These are phyloP conservation scores for Chymomyza costata DNA, from an alignment of 1,140 invertebrate species.

Conservation along the genomic window DNA sequence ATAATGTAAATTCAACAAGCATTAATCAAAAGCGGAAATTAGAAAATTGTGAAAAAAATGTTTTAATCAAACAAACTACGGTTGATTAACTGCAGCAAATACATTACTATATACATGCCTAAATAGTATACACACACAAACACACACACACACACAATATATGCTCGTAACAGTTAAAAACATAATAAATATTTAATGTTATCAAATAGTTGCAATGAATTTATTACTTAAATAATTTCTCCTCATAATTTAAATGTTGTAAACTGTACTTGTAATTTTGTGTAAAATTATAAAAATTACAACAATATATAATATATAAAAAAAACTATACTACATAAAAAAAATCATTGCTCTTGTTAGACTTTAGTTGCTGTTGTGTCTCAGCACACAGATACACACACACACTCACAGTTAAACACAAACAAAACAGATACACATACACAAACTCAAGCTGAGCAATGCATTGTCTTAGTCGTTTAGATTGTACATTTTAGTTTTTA, in stretches of 20 bases:
- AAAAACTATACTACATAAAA: too few relatives aligned
- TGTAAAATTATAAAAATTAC: too few relatives aligned
- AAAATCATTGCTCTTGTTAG: slow-evolving; percentile 48
- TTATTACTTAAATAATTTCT: slow-evolving; percentile 67
- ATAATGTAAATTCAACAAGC: too few relatives aligned
- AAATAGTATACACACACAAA: too few relatives aligned
- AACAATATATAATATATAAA: too few relatives aligned
- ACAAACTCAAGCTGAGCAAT: slow-evolving; percentile 12
- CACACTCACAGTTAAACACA: too few relatives aligned
- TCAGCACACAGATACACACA: slow-evolving; percentile 4
- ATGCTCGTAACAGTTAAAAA: too few relatives aligned
- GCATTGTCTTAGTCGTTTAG: slow-evolving; percentile 71
- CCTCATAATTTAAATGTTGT: slow-evolving; percentile 71
- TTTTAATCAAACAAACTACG: too few relatives aligned
- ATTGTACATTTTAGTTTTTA: slow-evolving; percentile 69
- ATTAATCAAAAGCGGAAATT: too few relatives aligned
- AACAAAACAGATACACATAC: background rate
- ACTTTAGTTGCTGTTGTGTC: slow-evolving; percentile 54
- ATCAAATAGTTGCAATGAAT: slow-evolving; percentile 62
- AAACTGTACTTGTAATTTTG: slow-evolving; percentile 21
- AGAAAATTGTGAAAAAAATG: too few relatives aligned
- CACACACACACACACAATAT: slow-evolving; percentile 6
- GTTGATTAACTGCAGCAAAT: too few relatives aligned
- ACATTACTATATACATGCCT: too few relatives aligned
- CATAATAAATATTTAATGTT: slow-evolving; percentile 28